These are phyloP conservation scores for Equus quagga DNA, from an alignment of 2,113 vertebrate genomes.

Conservation along the genomic window DNA sequence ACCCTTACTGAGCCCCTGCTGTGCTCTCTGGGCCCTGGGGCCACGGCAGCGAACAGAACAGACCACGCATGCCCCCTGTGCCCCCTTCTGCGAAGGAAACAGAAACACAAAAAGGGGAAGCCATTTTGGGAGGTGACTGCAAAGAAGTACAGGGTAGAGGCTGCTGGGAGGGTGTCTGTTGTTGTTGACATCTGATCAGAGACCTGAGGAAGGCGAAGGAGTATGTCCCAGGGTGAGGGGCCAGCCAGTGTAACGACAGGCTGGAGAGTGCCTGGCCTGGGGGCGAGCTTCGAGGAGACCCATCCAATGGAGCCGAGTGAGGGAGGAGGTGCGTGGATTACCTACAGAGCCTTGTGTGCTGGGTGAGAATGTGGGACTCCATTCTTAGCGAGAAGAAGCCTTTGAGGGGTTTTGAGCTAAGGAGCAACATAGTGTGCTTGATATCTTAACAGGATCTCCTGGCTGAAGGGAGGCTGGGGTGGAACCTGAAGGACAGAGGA, in stretches of 20 bases:
- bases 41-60: background rate
- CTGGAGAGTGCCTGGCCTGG: background rate
- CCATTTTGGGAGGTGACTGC: background rate
- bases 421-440: background rate
- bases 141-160: background rate
- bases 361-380: background rate
- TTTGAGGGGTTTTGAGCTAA: background rate
- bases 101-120: background rate
- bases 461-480: background rate
- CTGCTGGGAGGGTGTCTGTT: background rate
- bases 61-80: background rate
- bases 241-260: background rate
- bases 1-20: background rate
- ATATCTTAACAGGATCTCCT: background rate
- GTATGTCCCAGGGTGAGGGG: background rate
- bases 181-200: conserved; percentile 1
- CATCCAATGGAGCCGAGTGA: background rate
- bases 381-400: background rate
- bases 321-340: background rate
- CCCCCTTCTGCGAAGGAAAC: background rate
- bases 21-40: background rate
- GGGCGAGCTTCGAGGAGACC: background rate
- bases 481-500: background rate
- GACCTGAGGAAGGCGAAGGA: background rate
- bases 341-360: background rate